Base-by-base conservation (phyloP, 1,140 invertebrate species). In the Drusus annulatus region DNA sequence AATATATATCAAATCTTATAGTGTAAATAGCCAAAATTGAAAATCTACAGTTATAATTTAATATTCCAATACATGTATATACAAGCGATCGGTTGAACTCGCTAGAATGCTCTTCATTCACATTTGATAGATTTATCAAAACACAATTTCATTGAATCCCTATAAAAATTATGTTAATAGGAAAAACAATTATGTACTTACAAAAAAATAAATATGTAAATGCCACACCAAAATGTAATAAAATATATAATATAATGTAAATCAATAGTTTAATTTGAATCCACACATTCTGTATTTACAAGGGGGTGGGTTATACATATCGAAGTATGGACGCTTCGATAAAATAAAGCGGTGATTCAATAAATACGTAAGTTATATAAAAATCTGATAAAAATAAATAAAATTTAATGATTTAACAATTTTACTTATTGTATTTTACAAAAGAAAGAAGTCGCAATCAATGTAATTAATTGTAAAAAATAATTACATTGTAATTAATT, bases 1-100 rank as follows among this genome's bases (percentile, higher is more conserved):
- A 81, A 81, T 81, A 81, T 81, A 81, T 81, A 81, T 81, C 75
- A 81, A 81, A 81, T 81, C 76, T 81, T 80, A 80, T 36, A 76
- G 58, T 74, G 78, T 79, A 79, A 74, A 79, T 79, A 79, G 68
- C 78, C 68, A 79, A 74, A 69, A 58, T 62, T 79, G 51, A 79
- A 79, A 79, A 79, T 74, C 78, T 79, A 79, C 78, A 79, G 52
- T 62, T 23, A 73, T 79, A 52, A 79, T 58, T 79, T 79, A 21
- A 79, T 79, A 21, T 69, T 65, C 78, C 78, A 62, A 74, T 78
- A 63, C 36, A 78, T 63, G 17, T 78, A 78, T 78, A 31, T 78
- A 78, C 76, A 78, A 69, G 76, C 76, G 36, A 68, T 68, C 50
- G 31, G 63, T 50, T 25, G 36, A 60, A 77, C 31, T 63, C 36